Conservation (phyloP, 2,113 vertebrate genomes). For the Pteruthius melanotis region DNA sequence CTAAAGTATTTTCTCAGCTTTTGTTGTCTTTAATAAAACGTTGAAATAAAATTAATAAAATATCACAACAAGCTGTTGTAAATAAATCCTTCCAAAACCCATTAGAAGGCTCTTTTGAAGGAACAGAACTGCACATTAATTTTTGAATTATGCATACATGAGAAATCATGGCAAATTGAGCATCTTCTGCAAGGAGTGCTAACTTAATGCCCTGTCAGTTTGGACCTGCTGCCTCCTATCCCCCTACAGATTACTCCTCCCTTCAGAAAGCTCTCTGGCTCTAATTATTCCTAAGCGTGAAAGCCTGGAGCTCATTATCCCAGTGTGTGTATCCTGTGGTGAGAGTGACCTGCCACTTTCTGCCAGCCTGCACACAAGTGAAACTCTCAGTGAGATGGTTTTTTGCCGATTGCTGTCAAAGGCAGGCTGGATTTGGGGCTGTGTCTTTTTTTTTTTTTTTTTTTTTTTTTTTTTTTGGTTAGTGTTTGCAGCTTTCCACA, state of each 20-base stretch:
- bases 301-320: not conserved
- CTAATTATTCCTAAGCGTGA: not conserved
- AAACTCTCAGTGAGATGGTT: not conserved
- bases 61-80: not conserved
- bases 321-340: not conserved
- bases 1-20: not conserved
- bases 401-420: not conserved
- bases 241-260: not conserved
- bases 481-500: not conserved
- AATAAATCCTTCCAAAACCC: conserved; percentile 10
- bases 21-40: not conserved
- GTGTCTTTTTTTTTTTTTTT: too few relatives aligned
- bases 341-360: not conserved
- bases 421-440: not conserved
- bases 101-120: not conserved
- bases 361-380: not conserved
- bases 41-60: conserved; percentile 19
- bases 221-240: not conserved
- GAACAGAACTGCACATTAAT: not conserved
- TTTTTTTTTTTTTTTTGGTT: not conserved
- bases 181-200: not conserved
- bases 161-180: not conserved
- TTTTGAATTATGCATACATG: not conserved
- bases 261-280: not conserved
- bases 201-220: not conserved